phyloP scores from a whole-genome alignment of 2,888 invertebrate species.

The Eupithecia vulgata region DNA sequence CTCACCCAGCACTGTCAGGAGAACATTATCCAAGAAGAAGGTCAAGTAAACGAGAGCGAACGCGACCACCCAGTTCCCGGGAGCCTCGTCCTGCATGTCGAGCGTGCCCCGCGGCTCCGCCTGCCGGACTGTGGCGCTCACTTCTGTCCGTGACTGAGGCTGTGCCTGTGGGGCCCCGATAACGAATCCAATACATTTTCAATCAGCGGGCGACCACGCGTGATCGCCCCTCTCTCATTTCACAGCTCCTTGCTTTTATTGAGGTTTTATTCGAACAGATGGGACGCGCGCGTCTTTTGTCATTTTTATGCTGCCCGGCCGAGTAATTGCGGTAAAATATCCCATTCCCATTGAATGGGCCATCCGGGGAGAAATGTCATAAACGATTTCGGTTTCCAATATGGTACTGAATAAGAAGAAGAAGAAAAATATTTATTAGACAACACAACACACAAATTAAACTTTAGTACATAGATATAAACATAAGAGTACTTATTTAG shows the following conservation, averaged over 20 bases:
- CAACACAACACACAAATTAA: too few species aligned
- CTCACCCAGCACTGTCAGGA: conserved; percentile 95
- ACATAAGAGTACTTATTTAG: too few species aligned
- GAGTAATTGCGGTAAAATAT: too few species aligned
- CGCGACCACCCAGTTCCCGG: conserved; percentile 52
- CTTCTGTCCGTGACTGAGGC: not conserved
- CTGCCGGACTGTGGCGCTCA: not conserved
- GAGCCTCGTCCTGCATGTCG: not conserved
- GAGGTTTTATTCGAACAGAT: conserved; percentile 19
- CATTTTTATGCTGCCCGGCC: too few species aligned
- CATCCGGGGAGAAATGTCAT: too few species aligned
- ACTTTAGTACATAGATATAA: too few species aligned
- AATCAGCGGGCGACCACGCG: conserved; percentile 66
- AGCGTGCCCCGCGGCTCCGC: not conserved
- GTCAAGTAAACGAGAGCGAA: conserved; percentile 86
- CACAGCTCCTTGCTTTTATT: conserved; percentile 46
- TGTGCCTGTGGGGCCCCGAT: conserved; percentile 46
- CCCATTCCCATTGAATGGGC: too few species aligned
- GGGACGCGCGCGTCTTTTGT: conserved; percentile 3
- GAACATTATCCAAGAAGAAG: conserved; percentile 92
- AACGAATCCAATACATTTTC: conserved; percentile 59
- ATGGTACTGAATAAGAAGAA: too few species aligned
- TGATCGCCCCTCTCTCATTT: conserved; percentile 60
- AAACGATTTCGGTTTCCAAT: too few species aligned
- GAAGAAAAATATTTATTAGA: too few species aligned